Conservation (phyloP, 2,113 vertebrate genomes). For the Catharus bicknelli region DNA sequence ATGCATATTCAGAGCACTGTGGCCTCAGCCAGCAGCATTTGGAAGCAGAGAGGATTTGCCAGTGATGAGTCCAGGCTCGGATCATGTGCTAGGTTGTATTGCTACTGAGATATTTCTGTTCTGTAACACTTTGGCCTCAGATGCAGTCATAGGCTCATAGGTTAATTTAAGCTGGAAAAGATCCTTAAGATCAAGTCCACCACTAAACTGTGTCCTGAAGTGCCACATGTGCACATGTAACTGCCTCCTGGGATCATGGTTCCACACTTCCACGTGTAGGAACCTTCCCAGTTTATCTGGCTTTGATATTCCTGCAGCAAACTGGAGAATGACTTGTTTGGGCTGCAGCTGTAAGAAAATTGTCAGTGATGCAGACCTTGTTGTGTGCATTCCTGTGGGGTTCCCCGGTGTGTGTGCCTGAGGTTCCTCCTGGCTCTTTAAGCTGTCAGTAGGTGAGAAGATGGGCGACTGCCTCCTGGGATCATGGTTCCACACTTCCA, state of each 20-base stretch:
- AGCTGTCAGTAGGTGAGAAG: background rate
- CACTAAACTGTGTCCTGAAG: accelerated
- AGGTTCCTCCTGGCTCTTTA: background rate
- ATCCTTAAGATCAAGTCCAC: background rate
- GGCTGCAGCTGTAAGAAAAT: background rate
- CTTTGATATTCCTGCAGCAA: background rate
- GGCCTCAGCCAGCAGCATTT: background rate
- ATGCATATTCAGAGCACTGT: accelerated
- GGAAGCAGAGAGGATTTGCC: background rate
- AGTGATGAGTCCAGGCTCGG: background rate
- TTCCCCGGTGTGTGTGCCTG: accelerated
- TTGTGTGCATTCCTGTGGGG: background rate
- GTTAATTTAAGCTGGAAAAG: background rate
- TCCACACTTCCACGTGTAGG: background rate
- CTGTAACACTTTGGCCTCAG: background rate
- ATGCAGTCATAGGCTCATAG: background rate
- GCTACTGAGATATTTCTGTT: background rate
- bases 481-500: background rate
- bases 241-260: background rate
- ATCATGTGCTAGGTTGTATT: accelerated
- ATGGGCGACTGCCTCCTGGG: accelerated
- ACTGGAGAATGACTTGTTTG: background rate
- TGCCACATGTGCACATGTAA: background rate
- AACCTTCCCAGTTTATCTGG: background rate
- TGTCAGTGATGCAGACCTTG: background rate